Conservation (phyloP, 2,797 vertebrate species). For the Sciurus carolinensis region DNA sequence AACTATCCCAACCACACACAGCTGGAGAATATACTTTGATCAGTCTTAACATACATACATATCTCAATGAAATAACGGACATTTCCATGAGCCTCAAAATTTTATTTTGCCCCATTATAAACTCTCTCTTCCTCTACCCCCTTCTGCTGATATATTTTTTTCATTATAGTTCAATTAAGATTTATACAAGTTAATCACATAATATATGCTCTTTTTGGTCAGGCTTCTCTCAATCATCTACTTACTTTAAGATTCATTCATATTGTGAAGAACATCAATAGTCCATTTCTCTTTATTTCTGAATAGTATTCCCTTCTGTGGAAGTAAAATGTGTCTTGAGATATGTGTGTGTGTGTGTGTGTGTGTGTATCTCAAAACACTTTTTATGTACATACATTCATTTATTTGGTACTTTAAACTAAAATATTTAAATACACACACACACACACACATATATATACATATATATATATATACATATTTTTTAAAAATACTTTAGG, state of each 20-base stretch:
- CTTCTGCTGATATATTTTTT: background rate
- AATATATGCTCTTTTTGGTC: background rate
- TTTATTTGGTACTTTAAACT: too few species aligned
- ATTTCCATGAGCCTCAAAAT: background rate
- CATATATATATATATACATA: too few species aligned
- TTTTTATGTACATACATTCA: too few species aligned
- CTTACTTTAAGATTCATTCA: background rate
- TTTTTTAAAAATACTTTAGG: too few species aligned
- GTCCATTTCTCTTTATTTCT: background rate
- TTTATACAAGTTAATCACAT: background rate
- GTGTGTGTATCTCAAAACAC: too few species aligned
- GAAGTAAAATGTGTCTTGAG: too few species aligned
- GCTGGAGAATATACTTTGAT: background rate
- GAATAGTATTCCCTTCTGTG: background rate
- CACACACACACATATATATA: background rate
- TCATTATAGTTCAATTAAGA: background rate
- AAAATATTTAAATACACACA: too few species aligned
- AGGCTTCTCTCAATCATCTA: background rate
- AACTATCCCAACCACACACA: background rate
- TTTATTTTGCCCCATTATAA: background rate
- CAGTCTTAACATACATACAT: background rate
- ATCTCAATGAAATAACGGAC: background rate
- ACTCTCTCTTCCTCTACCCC: background rate
- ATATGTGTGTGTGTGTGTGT: too few species aligned
- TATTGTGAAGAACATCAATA: too few species aligned